Evolutionary conservation across 2,113 vertebrate genomes (phyloP).

Genomic region (Petaurus breviceps): DNA sequence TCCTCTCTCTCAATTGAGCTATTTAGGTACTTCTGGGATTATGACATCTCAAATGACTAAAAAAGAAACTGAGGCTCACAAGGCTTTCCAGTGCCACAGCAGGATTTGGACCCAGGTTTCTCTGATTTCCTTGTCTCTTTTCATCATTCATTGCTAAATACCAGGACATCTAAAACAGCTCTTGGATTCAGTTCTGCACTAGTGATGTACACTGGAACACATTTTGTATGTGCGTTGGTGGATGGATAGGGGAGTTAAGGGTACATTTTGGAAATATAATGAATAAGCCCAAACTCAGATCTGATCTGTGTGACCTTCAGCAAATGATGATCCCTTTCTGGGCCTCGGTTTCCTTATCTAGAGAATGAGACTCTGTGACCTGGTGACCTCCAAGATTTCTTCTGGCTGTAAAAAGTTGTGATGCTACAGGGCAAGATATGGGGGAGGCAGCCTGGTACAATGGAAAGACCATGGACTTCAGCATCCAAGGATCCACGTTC

Average conservation of each 20-base stretch:
- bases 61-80: background rate
- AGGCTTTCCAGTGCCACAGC: background rate
- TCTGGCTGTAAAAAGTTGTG: background rate
- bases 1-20: background rate
- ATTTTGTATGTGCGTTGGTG: background rate
- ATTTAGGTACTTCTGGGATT: background rate
- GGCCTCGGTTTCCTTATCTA: too few relatives aligned
- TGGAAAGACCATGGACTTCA: too few relatives aligned
- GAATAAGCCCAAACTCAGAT: background rate
- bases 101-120: background rate
- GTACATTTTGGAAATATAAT: background rate
- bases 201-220: background rate
- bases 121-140: background rate
- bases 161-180: background rate
- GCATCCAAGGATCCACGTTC: background rate
- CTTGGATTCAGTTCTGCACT: background rate
- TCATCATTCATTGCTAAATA: background rate
- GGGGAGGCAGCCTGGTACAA: background rate
- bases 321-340: background rate
- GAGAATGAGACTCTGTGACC: too few relatives aligned
- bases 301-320: background rate
- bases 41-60: background rate
- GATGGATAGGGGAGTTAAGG: background rate
- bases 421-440: background rate
- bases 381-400: background rate